Evolutionary conservation across 2,888 invertebrate species (phyloP).

Genomic region (Nebria salina): DNA sequence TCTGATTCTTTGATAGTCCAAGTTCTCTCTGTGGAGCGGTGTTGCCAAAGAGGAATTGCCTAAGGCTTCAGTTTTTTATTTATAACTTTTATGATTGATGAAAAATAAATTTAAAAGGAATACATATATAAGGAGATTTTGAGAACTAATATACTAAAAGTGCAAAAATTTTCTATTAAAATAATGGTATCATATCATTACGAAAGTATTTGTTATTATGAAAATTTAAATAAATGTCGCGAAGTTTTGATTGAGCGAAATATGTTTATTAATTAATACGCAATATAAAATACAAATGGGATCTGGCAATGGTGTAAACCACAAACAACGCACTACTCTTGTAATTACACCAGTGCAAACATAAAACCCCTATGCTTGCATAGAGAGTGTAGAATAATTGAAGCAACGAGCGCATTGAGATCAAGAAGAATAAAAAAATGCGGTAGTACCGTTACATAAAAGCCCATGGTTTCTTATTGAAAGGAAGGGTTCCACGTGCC

Average conservation of each 20-base stretch:
- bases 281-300: not conserved
- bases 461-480: slow-evolving; percentile 9
- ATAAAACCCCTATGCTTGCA: slow-evolving; percentile 1
- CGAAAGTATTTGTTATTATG: too few species aligned
- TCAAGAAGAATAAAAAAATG: not conserved
- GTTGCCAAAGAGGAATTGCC: slow-evolving; percentile 19
- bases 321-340: slow-evolving; percentile 6
- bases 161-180: not conserved
- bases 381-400: slow-evolving; percentile 15
- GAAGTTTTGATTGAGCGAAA: too few species aligned
- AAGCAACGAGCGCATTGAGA: slow-evolving; percentile 6
- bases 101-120: not conserved
- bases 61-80: slow-evolving; percentile 3
- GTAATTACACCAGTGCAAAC: not conserved
- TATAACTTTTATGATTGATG: not conserved
- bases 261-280: not conserved
- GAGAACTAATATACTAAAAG: not conserved
- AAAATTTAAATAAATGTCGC: too few species aligned
- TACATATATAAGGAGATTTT: not conserved
- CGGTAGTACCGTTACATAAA: not conserved
- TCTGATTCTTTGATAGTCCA: slow-evolving; percentile 31
- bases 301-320: slow-evolving; percentile 11
- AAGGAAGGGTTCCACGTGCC: slow-evolving; percentile 21
- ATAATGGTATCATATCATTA: not conserved
- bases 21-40: slow-evolving; percentile 11